These are phyloP conservation scores for Bombus terrestris DNA, from an alignment of 1,140 invertebrate genomes.

Conservation along the genomic window DNA sequence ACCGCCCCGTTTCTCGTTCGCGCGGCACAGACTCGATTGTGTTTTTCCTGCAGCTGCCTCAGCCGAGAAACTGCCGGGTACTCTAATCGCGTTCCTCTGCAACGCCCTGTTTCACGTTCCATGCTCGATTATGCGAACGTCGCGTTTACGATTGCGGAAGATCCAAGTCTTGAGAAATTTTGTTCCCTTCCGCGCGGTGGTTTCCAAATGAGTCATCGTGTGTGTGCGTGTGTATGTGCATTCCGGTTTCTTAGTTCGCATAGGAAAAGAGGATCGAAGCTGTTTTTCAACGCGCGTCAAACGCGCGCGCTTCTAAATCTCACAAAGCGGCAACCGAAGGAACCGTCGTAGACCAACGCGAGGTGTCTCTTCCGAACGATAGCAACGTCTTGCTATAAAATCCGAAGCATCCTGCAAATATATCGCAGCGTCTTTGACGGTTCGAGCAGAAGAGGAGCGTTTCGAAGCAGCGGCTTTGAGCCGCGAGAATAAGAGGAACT, in stretches of 20 bases:
- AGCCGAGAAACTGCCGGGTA: slow-evolving; percentile 23
- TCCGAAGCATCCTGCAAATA: not conserved
- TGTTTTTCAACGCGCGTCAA: not conserved
- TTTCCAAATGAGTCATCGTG: no score
- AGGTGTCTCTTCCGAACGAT: not conserved
- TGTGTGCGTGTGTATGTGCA: no score
- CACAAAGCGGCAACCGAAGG: not conserved
- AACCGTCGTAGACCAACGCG: not conserved
- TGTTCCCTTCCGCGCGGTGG: no score
- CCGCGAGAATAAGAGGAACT: slow-evolving; percentile 1
- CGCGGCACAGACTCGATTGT: not conserved
- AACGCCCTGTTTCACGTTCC: no score
- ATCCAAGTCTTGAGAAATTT: not conserved
- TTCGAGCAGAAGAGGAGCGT: not conserved
- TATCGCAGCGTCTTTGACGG: slow-evolving; percentile 17
- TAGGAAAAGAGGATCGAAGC: not conserved
- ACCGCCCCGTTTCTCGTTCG: not conserved
- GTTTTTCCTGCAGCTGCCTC: slow-evolving; percentile 14
- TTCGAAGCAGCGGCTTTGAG: not conserved
- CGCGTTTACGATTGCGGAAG: not conserved
- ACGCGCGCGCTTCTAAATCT: not conserved
- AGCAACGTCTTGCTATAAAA: not conserved
- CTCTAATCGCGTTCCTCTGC: slow-evolving; percentile 27
- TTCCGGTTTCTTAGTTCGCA: not conserved
- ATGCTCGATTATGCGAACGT: not conserved